Evolutionary conservation across 2,113 vertebrate genomes (phyloP).

Genomic region (Erythrocercus mccallii): DNA sequence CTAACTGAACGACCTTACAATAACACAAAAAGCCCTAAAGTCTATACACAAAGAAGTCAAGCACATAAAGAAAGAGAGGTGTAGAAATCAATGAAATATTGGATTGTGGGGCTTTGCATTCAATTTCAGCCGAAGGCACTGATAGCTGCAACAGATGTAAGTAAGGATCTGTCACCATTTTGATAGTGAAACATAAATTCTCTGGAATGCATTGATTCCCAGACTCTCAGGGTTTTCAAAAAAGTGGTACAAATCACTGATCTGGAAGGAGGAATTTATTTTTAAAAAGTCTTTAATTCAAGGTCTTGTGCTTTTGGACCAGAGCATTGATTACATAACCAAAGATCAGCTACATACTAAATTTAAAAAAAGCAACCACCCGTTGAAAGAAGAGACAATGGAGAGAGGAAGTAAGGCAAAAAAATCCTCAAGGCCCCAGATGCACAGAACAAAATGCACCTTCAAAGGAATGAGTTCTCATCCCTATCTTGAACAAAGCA

Average conservation of each 20-base stretch:
- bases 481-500: background rate
- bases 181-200: background rate
- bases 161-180: background rate
- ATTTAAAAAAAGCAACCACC: background rate
- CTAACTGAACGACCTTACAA: constrained; percentile 17
- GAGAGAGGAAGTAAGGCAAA: background rate
- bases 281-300: background rate
- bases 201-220: background rate
- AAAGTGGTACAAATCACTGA: background rate
- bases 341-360: background rate
- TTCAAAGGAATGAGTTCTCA: background rate
- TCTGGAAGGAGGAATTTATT: background rate
- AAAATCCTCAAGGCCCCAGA: background rate
- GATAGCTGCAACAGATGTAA: background rate
- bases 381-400: background rate
- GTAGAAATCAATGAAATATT: constrained; percentile 18
- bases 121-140: background rate
- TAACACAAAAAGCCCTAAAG: background rate
- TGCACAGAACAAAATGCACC: background rate
- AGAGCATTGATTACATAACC: background rate
- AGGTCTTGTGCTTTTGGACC: background rate
- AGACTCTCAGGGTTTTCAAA: background rate
- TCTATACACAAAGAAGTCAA: background rate
- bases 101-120: background rate
- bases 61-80: background rate